Evolutionary conservation across 2,113 vertebrate genomes (phyloP), one percentile per base, ranked within the genome.

Genomic region (Xenopus borealis): DNA sequence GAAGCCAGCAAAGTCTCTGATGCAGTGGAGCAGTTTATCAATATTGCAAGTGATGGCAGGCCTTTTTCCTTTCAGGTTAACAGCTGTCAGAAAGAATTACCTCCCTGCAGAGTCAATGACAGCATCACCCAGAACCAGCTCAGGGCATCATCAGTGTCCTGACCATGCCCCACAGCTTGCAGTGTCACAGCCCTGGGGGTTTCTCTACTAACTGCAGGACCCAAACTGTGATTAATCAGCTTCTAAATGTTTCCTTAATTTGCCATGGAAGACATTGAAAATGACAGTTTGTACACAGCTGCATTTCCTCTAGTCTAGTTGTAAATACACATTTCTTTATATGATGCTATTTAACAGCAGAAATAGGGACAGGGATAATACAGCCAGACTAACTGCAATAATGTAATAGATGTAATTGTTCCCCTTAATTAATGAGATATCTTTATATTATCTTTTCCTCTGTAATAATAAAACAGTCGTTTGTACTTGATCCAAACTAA

Each of bases 71-170:
- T 84, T 85, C 85, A 88, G 89, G 88, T 90, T 89, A 86, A 85
- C 84, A 84, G 83, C 86, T 95, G 95, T 95, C 94, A 92, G 19
- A 79, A 91, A 81, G 82, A 82, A 92, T 96, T 91, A 94, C 86
- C 59, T 79, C 79, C 85, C 79, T 53, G 33, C 59, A 88, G 75
- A 73, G 19, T 75, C 77, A 77, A 73, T 85, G 91, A 88, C 86
- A 83, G 86, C 72, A 47, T 84, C 82, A 88, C 89, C 88, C 86
- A 81, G 2, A 89, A 91, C 88, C 87, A 87, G 92, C 91, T 89
- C 83, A 13, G 82, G 89, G 89, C 88, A 84, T 79, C 70, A 80
- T 79, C 70, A 80, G 72, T 91, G 91, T 81, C 72, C 72, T 82
- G 61, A 78, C 77, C 80, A 78, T 86, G 86, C 85, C 85, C 89